Conservation (phyloP, 2,888 invertebrate species). For the Gerris lacustris region DNA sequence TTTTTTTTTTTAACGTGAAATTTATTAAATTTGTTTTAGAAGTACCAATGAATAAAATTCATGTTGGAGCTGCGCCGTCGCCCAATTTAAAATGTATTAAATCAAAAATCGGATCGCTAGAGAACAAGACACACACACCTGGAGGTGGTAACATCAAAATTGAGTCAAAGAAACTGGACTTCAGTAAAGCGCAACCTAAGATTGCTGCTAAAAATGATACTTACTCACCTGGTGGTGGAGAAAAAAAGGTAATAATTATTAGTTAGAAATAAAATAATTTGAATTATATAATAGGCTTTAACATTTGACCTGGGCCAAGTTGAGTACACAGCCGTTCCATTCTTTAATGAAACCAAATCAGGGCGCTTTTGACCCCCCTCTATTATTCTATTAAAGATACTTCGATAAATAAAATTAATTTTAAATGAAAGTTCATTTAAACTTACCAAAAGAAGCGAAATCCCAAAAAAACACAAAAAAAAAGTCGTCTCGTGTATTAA, state of each 20-base stretch:
- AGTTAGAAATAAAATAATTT: not conserved
- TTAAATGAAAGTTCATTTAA: too few relatives aligned
- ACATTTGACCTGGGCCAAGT: too few relatives aligned
- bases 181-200: constrained; percentile 61
- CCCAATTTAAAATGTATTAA: constrained; percentile 83
- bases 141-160: constrained; percentile 81
- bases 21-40: constrained; percentile 40
- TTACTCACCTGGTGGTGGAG: constrained; percentile 75
- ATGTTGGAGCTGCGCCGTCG: constrained; percentile 82
- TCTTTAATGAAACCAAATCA: too few relatives aligned
- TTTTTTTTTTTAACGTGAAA: too few relatives aligned
- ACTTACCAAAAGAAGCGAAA: too few relatives aligned
- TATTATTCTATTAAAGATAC: too few relatives aligned
- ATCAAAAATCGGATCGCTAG: constrained; percentile 83
- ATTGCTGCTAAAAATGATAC: constrained; percentile 85
- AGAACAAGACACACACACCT: constrained; percentile 79
- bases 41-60: constrained; percentile 85
- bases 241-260: constrained; percentile 62
- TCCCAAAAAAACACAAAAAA: too few relatives aligned
- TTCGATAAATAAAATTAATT: too few relatives aligned
- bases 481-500: too few relatives aligned
- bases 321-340: too few relatives aligned
- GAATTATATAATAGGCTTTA: not conserved
- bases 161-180: constrained; percentile 73
- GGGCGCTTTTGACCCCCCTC: too few relatives aligned